phyloP scores from a whole-genome alignment of 1,140 invertebrate species.

The Ctenoplectra terminalis region DNA sequence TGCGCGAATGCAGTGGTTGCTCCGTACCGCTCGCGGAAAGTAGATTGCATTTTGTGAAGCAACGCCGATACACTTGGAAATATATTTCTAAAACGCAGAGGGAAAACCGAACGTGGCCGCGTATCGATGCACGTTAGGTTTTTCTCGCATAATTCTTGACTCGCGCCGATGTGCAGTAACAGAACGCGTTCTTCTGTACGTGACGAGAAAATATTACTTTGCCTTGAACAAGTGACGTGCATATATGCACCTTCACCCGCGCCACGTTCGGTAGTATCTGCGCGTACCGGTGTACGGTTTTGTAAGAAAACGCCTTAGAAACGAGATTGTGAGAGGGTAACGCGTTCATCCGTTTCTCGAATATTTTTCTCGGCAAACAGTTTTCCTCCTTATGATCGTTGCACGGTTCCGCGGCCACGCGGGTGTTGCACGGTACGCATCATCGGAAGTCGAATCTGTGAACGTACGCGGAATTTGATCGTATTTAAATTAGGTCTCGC shows the following conservation, averaged over 20 bases:
- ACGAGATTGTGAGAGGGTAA: slow-evolving; percentile 13
- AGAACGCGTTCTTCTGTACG: slow-evolving; percentile 50
- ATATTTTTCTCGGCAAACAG: slow-evolving; percentile 11
- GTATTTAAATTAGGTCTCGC: slow-evolving; percentile 47
- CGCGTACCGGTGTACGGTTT: slow-evolving; percentile 23
- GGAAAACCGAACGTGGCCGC: not conserved
- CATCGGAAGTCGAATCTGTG: slow-evolving; percentile 9
- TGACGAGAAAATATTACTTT: slow-evolving; percentile 69
- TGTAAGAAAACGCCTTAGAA: not conserved
- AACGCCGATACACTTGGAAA: slow-evolving; percentile 27
- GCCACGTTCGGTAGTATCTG: not conserved
- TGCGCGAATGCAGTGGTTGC: slow-evolving; percentile 14
- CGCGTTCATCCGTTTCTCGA: slow-evolving; percentile 7
- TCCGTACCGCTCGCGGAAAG: not conserved
- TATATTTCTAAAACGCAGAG: slow-evolving; percentile 29
- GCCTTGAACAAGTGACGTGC: slow-evolving; percentile 45
- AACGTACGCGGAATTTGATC: slow-evolving; percentile 43
- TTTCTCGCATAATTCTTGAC: slow-evolving; percentile 16
- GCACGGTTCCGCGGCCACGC: not conserved
- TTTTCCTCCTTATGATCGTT: not conserved
- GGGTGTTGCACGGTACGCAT: not conserved
- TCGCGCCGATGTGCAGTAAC: not conserved
- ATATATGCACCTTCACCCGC: not conserved
- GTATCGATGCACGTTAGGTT: not conserved
- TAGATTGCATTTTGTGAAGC: slow-evolving; percentile 11